phyloP scores from a whole-genome alignment of 2,888 invertebrate species.

The Heliconius ismenius region DNA sequence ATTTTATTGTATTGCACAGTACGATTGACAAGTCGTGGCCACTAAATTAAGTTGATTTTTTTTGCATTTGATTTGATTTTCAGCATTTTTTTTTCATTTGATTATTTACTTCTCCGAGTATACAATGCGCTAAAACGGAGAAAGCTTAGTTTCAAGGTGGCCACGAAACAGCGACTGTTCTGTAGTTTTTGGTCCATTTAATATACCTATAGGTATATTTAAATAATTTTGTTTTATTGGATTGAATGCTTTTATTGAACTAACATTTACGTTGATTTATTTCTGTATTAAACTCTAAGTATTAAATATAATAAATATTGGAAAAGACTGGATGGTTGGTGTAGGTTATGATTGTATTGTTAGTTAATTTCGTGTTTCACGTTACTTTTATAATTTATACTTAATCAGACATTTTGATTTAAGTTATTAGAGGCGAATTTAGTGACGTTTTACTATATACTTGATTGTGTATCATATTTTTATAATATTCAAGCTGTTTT shows the following conservation, averaged over 20 bases:
- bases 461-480: not conserved
- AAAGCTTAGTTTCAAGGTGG: no score
- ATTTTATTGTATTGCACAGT: not conserved
- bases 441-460: not conserved
- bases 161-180: no score
- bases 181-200: no score
- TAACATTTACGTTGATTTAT: constrained; percentile 30
- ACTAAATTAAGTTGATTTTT: no score
- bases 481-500: constrained; percentile 6
- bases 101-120: no score
- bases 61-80: no score
- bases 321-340: constrained; percentile 41
- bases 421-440: not conserved
- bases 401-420: not conserved
- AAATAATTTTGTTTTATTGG: not conserved
- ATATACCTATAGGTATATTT: not conserved
- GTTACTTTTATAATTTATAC: constrained; percentile 1
- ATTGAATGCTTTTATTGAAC: not conserved
- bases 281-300: constrained; percentile 37
- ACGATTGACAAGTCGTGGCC: no score
- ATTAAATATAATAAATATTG: constrained; percentile 35
- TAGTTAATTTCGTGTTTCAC: constrained; percentile 5
- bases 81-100: no score
- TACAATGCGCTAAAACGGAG: no score
- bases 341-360: constrained; percentile 28